Evolutionary conservation across 2,797 vertebrate species (phyloP).

Genomic region (Ataeniobius toweri): DNA sequence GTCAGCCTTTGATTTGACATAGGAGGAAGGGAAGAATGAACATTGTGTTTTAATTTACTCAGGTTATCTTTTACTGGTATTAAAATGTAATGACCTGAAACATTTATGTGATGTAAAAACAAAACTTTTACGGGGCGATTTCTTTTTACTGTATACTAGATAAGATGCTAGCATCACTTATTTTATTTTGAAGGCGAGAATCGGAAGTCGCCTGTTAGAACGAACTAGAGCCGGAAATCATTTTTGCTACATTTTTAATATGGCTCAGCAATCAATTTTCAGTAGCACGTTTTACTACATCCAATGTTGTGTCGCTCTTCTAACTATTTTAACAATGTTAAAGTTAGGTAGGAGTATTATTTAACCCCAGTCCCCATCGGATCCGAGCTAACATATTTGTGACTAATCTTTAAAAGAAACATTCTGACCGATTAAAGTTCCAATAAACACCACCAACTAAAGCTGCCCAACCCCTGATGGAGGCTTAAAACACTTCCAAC

Average conservation of each 20-base stretch:
- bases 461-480: not conserved
- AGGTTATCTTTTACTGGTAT: not conserved
- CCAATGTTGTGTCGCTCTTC: fast-evolving
- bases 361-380: not conserved
- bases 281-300: not conserved
- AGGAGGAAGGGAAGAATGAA: too few species aligned
- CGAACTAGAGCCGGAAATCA: not conserved
- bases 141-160: not conserved
- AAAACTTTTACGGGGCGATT: not conserved
- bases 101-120: not conserved
- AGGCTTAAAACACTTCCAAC: not conserved
- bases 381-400: not conserved
- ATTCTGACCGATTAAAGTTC: not conserved
- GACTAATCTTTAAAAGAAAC: not conserved
- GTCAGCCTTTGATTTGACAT: not conserved
- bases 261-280: not conserved
- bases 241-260: not conserved
- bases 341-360: not conserved
- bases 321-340: not conserved
- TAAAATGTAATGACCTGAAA: not conserved
- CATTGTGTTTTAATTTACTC: not conserved
- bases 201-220: conserved; percentile 14
- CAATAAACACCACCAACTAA: not conserved
- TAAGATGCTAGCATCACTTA: not conserved
- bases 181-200: conserved; percentile 45